phyloP scores from a whole-genome alignment of 2,113 vertebrate species.

The Mystacornis crossleyi region DNA sequence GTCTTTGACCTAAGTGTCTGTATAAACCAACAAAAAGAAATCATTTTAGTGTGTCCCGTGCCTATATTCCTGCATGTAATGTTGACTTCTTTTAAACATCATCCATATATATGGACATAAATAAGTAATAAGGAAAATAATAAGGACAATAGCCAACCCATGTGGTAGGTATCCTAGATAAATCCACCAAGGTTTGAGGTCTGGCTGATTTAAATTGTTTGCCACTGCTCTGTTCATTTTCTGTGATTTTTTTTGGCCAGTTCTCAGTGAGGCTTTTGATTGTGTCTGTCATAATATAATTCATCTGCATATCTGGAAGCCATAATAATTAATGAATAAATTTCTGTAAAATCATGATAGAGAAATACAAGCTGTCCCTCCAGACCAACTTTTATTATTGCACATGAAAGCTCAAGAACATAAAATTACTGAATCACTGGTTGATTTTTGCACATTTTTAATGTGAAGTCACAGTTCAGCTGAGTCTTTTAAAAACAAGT shows the following conservation, averaged over 20 bases:
- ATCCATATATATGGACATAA: background rate
- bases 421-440: background rate
- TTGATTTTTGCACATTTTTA: background rate
- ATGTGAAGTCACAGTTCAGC: background rate
- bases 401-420: background rate
- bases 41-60: background rate
- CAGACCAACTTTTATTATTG: background rate
- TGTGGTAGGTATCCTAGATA: background rate
- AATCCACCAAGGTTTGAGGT: background rate
- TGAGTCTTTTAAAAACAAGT: background rate
- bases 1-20: background rate
- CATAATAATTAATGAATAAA: background rate
- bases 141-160: background rate
- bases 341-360: background rate
- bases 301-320: background rate
- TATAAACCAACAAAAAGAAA: background rate
- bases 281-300: background rate
- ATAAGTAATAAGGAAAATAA: background rate
- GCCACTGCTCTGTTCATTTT: background rate
- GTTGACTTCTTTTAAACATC: background rate
- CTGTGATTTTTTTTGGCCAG: background rate
- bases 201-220: background rate
- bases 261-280: background rate
- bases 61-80: background rate
- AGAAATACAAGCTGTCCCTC: background rate